Evolutionary conservation across 2,888 invertebrate genomes (phyloP), one percentile per base, ranked within the genome.

Genomic region (Ischnus inquisitorius): DNA sequence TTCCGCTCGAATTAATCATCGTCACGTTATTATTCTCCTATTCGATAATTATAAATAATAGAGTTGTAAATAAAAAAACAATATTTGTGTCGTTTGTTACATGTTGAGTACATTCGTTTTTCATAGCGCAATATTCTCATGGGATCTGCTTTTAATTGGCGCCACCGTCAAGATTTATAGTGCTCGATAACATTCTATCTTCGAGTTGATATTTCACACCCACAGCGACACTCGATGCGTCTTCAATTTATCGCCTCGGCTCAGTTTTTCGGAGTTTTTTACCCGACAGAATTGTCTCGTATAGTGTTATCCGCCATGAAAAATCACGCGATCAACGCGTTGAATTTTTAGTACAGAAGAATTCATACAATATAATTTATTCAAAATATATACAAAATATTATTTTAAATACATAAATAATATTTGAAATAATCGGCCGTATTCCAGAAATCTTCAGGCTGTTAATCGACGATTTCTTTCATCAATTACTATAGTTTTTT

Each of bases 201-300:
- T 60, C 39, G 54, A 28, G 75, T 25, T 75, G 74, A 77, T 71
- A 82, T 82, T 82, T 77, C 77, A 82, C 71, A 34, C 77, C 64
- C 54, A 22, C 41, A 14, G n/a, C 60, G 65, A 60, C 71, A 46
- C 28, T n/a, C 25, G 12, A 34, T 65, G 54, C 46, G 64, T 8
- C 22, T 67, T 19, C 25, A n/a, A 28, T 46, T 46, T 46, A 10
- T 54, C 54, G 54, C 19, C 19, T 22, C 22, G 54, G 2, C 22
- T 16, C 34, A 2, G 10, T 3, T 54, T 54, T 10, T 54, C 19
- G 3, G 10, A 16, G 12, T 16, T 1, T 22, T 19, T 22, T 2
- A 22, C 10, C 19, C 19, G 19, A 12, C 54, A 22, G 54, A 54
- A 54, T 19, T 10, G 22, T 8, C 54, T 54, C 54, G 22, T 19